phyloP scores from a whole-genome alignment of 1,140 invertebrate genomes.

The Zaprionus ghesquierei region DNA sequence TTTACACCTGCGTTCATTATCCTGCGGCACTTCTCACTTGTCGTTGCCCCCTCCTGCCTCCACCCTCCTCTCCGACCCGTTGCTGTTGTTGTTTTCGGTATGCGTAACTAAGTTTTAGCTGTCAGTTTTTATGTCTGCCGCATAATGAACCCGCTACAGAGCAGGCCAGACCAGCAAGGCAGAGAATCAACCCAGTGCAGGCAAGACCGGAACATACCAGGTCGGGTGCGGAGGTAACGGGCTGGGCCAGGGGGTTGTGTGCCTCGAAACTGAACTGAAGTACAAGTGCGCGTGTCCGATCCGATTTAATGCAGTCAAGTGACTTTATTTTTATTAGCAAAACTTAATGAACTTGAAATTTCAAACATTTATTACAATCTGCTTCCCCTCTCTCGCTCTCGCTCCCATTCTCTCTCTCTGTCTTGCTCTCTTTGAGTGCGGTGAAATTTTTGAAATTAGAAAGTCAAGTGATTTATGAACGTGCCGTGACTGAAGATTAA shows the following conservation, averaged over 20 bases:
- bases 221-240: background rate
- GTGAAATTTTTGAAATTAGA: slow-evolving; percentile 60
- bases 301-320: slow-evolving; percentile 76
- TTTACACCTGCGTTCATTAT: slow-evolving; percentile 79
- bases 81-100: slow-evolving; percentile 36
- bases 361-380: slow-evolving; percentile 72
- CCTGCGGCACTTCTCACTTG: slow-evolving; percentile 43
- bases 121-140: slow-evolving; percentile 63
- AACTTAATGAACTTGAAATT: slow-evolving; percentile 81
- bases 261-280: background rate
- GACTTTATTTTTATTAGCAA: slow-evolving; percentile 79
- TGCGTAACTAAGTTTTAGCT: slow-evolving; percentile 70
- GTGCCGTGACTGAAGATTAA: slow-evolving; percentile 53
- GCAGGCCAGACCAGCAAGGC: background rate
- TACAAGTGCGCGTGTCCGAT: slow-evolving; percentile 77
- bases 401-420: background rate
- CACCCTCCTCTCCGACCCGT: background rate
- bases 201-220: background rate
- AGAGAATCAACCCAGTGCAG: background rate
- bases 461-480: slow-evolving; percentile 75
- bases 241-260: slow-evolving; percentile 15
- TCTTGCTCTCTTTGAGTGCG: slow-evolving; percentile 1
- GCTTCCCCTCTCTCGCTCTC: background rate
- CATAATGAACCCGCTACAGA: slow-evolving; percentile 34
- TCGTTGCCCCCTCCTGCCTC: background rate